Evolutionary conservation across 2,888 invertebrate species (phyloP).

Genomic region (Tholera decimalis): DNA sequence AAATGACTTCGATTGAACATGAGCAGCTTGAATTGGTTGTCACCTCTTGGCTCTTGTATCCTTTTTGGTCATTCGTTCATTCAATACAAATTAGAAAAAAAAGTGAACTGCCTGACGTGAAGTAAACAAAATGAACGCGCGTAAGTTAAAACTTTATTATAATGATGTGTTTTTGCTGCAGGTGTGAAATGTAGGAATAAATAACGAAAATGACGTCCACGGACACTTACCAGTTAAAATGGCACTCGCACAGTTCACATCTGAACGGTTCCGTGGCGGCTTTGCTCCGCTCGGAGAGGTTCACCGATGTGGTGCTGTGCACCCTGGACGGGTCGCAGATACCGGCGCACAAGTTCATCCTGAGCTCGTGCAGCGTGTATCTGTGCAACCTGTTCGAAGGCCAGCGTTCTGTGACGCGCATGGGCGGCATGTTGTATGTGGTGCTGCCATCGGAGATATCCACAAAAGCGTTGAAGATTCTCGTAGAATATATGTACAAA

Average conservation of each 20-base stretch:
- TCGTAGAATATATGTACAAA: constrained; percentile 97
- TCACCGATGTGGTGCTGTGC: constrained; percentile 95
- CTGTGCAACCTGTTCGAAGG: constrained; percentile 86
- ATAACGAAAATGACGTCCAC: constrained; percentile 86
- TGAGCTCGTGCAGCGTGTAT: constrained; percentile 95
- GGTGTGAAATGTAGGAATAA: constrained; percentile 60
- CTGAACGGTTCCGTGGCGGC: constrained; percentile 96
- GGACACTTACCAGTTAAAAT: constrained; percentile 97
- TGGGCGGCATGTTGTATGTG: constrained; percentile 92
- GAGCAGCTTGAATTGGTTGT: background rate
- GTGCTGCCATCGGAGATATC: constrained; percentile 96
- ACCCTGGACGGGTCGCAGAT: constrained; percentile 95
- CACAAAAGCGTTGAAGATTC: constrained; percentile 94
- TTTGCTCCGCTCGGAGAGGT: constrained; percentile 94
- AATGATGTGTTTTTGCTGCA: constrained; percentile 30
- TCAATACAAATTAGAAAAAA: constrained; percentile 16
- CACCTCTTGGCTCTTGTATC: constrained; percentile 25
- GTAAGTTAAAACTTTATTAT: constrained; percentile 21
- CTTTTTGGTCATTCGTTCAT: constrained; percentile 26
- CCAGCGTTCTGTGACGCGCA: constrained; percentile 85
- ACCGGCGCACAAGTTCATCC: constrained; percentile 96
- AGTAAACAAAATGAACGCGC: constrained; percentile 37
- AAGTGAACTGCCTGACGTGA: background rate
- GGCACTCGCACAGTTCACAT: constrained; percentile 96
- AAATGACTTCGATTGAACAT: constrained; percentile 23